phyloP scores from a whole-genome alignment of 2,113 vertebrate genomes.

The Pyrgilauda ruficollis region DNA sequence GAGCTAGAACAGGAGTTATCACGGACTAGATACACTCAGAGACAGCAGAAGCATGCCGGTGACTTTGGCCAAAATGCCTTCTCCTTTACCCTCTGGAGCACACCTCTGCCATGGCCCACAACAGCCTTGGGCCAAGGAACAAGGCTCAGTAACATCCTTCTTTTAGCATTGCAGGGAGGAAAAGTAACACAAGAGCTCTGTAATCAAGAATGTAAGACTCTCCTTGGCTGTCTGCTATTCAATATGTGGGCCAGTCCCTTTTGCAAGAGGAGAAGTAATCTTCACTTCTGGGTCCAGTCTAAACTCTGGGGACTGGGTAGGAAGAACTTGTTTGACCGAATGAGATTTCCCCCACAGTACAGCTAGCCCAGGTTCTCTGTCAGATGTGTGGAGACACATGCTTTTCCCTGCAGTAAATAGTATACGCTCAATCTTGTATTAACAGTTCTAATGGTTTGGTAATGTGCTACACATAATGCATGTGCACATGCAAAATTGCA shows the following conservation, averaged over 20 bases:
- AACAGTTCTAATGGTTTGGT: not conserved
- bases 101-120: not conserved
- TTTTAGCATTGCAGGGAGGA: not conserved
- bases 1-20: not conserved
- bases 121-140: not conserved
- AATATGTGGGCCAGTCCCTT: rapidly evolving
- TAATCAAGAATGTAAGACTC: no score
- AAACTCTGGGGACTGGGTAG: not conserved
- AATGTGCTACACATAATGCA: not conserved
- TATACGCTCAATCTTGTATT: not conserved
- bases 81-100: not conserved
- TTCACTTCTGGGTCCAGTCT: not conserved
- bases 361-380: not conserved
- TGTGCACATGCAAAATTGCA: not conserved
- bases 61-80: not conserved
- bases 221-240: not conserved
- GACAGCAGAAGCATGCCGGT: not conserved
- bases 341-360: no score
- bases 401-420: not conserved
- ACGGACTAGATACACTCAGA: not conserved
- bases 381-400: not conserved
- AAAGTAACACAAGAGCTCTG: not conserved
- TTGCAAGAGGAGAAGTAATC: not conserved
- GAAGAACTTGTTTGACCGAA: not conserved
- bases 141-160: not conserved